Evolutionary conservation across 2,113 vertebrate genomes (phyloP).

Genomic region (Myrmecobius fasciatus): DNA sequence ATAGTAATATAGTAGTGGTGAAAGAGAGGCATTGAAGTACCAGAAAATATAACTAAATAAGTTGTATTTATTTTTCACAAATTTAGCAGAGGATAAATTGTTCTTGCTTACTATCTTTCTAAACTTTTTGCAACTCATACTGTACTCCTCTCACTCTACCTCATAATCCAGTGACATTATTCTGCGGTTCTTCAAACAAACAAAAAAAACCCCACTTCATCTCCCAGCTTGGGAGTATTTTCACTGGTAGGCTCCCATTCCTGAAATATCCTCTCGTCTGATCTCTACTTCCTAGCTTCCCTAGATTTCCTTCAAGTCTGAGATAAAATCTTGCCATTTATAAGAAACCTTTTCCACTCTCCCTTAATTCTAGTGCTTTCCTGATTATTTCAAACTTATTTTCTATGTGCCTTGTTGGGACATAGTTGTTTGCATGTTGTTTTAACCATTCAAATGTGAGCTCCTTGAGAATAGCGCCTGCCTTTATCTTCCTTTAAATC

Average conservation of each 20-base stretch:
- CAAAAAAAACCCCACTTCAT: neutral
- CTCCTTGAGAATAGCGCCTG: neutral
- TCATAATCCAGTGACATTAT: neutral
- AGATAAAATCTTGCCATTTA: neutral
- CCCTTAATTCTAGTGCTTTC: neutral
- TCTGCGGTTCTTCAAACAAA: neutral
- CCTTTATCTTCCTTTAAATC: neutral
- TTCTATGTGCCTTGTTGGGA: neutral
- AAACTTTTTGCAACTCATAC: neutral
- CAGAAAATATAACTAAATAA: neutral
- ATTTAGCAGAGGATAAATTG: neutral
- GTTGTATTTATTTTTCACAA: neutral
- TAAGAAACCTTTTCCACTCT: neutral
- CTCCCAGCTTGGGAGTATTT: neutral
- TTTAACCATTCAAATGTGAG: neutral
- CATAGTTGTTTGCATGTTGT: neutral
- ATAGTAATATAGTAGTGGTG: accelerated
- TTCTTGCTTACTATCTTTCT: neutral
- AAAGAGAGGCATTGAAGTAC: neutral
- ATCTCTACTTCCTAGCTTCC: neutral
- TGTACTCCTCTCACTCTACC: neutral
- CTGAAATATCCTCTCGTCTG: neutral
- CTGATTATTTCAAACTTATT: neutral
- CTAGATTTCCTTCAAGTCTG: neutral
- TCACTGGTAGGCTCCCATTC: neutral